Evolutionary conservation across 1,140 invertebrate genomes (phyloP), one percentile per base, ranked within the genome.

Genomic region (Leguminivora glycinivorella): DNA sequence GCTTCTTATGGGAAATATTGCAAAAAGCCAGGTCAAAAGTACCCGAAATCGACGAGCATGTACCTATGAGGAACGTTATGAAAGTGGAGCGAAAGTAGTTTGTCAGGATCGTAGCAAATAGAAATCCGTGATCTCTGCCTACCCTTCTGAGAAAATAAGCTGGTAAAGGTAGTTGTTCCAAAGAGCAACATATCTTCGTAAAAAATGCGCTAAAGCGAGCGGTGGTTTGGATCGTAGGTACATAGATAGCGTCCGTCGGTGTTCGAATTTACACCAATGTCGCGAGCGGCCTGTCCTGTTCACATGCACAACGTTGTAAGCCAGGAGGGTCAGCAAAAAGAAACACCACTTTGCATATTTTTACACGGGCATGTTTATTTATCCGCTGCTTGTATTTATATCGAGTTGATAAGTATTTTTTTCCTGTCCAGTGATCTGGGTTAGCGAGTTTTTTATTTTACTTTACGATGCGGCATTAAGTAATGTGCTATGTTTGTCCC

Each of bases 231-330:
- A 26, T 58, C 25, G 22, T 6, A 26, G 56, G 29, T 58, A 58
- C 25, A 10, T 6, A 26, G 56, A 58, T 58, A 58, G 56, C 56
- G 56, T 58, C 25, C 56, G 56, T 25, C 56, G 56, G 25, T 58
- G 56, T 81, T 56, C 71, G 68, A 72, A 75, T 74, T 75, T 72
- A 66, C 70, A 72, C 73, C 68, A 60, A 72, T 75, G 74, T 66
- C 71, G 56, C 43, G 31, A 52, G 56, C 56, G 31, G 40, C 19
- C 52, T 52, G 31, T 19, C 56, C 56, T 29, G 66, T 70, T 38
- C 66, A 25, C 52, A 66, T 60, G 56, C 56, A 58, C 56, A 58
- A 58, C 56, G 56, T 25, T 58, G 56, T 58, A 26, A 58, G 56
- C 56, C 25, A 14, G 24, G 56, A 58, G 56, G 56, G 56, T 58